Base-by-base conservation (phyloP, 2,888 invertebrate species). In the Pollenia griseotomentosa region DNA sequence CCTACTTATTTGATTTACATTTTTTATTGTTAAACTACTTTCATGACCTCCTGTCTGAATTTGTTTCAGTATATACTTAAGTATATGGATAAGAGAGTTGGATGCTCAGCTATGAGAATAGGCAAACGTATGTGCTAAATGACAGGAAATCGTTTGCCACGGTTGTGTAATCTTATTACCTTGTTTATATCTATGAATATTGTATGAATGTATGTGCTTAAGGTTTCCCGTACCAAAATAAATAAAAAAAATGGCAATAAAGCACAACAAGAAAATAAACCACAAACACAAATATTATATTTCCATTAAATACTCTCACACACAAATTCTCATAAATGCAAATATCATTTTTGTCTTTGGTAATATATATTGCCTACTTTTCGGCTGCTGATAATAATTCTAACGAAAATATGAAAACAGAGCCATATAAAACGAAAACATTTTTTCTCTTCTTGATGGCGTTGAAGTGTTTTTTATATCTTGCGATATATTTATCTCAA, bases 131-230 rank as follows among this genome's bases (percentile, higher is more conserved):
- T 82, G 66, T 81, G 16, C 12, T 75, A 82, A 82, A 75, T 82
- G 51, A n/a, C 74, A 75, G 82, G 57, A 82, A 74, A 74, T 66
- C 48, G 51, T 82, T 82, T 7, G 66, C 46, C 12, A 74, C 59
- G 66, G 19, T 59, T 66, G 57, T 48, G 59, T 74, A 57, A 82
- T 74, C 82, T 51, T 68, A 75, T 75, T 66, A 74, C 66, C 46
- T 74, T 66, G 19, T 59, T 68, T 59, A 73, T 81, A 44, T 19
- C 44, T 8, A 42, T 12, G 11, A 40, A 51, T 23, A 23, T 23
- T 53, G 53, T 53, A 55, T n/a, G 55, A 8, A 42, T 42, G 9
- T 42, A 16, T 63, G 42, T 63, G 8, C 42, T 53, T 23, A 23
- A 23, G 23, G 23, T 23, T 23, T 23, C 33, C 7, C 51, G 12